Evolutionary conservation across 2,888 invertebrate species (phyloP), one percentile per base, ranked within the genome.

Genomic region (Drosophila recens): DNA sequence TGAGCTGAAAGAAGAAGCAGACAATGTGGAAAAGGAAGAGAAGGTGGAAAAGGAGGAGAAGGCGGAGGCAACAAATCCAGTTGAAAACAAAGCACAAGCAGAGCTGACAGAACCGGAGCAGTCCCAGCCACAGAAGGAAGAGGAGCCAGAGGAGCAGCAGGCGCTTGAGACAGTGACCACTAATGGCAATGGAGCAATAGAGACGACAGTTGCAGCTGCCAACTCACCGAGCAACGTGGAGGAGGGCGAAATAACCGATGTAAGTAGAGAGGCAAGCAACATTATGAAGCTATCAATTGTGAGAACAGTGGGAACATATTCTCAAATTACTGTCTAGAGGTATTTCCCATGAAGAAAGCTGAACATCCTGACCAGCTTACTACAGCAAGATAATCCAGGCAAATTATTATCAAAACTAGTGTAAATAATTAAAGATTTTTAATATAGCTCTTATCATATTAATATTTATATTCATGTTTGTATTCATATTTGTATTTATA

Each of bases 171-270:
- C 43, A 34, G 62, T 48, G n/a, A 51, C 64, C 30, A 84, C 72
- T 27, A 77, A 75, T 38, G 80, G 79, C 1, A 63, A 70, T 52
- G 51, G 43, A 1, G 27, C 36, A 2, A n/a, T 53, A 10, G 63
- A 79, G 4, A 34, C 46, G 3, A 11, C 56, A n/a, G 38, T 0
- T 4, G 23, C 11, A 42, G 30, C 36, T 10, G 58, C 0, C 11
- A 53, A 4, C 10, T 45, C 80, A 0, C 43, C 69, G 3, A 64
- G 52, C 40, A 72, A 72, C 72, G 71, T 71, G 11, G 89, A 85
- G 38, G 84, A 85, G 36, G 84, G 84, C 8, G 84, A 85, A 79
- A 87, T 85, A 40, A 75, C 70, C 2, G 84, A 85, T 30, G 84
- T 84, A 58, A 83, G 86, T 69, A 57, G 17, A 6, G 17, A 17